phyloP scores from a whole-genome alignment of 1,140 invertebrate genomes.

The Bombyx mori region DNA sequence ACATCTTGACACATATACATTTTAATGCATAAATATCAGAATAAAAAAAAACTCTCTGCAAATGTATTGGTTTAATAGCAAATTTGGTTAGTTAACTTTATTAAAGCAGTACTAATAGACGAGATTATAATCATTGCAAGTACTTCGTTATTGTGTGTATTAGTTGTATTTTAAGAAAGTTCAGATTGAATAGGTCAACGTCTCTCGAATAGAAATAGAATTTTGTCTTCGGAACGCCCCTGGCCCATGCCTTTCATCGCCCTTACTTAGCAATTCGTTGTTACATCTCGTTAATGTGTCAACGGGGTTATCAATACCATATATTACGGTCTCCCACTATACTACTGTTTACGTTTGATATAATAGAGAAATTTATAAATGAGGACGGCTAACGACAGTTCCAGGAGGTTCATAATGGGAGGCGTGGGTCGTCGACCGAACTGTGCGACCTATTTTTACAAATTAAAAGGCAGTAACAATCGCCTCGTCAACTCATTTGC shows the following conservation, averaged over 20 bases:
- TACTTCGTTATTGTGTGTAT: too few species aligned
- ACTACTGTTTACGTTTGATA: slow-evolving; percentile 26
- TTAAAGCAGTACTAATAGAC: too few species aligned
- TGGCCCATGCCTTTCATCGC: slow-evolving; percentile 54
- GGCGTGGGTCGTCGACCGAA: slow-evolving; percentile 32
- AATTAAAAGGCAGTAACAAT: slow-evolving; percentile 40
- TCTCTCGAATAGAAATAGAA: slow-evolving; percentile 51
- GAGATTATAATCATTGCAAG: too few species aligned
- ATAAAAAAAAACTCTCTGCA: too few species aligned
- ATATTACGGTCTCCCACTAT: slow-evolving; percentile 25
- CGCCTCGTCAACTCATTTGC: slow-evolving; percentile 37
- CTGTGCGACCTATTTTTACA: slow-evolving; percentile 43
- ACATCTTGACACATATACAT: too few species aligned
- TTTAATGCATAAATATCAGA: too few species aligned
- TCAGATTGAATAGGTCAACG: slow-evolving; percentile 49
- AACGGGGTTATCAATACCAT: slow-evolving; percentile 50
- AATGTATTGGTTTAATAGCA: too few species aligned
- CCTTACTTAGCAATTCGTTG: slow-evolving; percentile 40
- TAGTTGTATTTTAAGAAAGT: too few species aligned
- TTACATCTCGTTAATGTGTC: slow-evolving; percentile 58
- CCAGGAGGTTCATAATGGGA: slow-evolving; percentile 12
- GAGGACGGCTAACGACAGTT: slow-evolving; percentile 2
- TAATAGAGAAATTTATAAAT: slow-evolving; percentile 11
- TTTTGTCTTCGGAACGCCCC: slow-evolving; percentile 27
- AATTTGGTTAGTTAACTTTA: too few species aligned